Percentiles rank a stretch among this genome's conserved stretches.
These are phyloP conservation scores for Sarcoramphus papa DNA, from an alignment of 2,797 vertebrate species.

Conservation along the genomic window DNA sequence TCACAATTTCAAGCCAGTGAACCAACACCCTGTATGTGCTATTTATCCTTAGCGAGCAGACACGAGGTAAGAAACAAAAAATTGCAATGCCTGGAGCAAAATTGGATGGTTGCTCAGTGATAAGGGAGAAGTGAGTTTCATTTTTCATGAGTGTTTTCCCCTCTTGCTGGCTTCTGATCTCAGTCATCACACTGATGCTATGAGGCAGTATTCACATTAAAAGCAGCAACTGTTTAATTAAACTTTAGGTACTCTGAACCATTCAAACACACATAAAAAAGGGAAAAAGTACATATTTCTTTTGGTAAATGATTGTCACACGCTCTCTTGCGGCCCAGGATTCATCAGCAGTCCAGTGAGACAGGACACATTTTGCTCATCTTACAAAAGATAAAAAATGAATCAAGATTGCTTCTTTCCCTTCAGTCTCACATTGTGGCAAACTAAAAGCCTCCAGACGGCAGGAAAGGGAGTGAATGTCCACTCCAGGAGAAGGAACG, in stretches of 20 bases:
- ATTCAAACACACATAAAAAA: background rate
- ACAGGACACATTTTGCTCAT: background rate
- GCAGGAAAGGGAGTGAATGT: background rate
- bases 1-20: background rate
- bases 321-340: background rate
- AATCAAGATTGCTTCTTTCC: background rate
- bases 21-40: background rate
- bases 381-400: background rate
- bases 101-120: background rate
- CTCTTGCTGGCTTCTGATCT: background rate
- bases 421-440: background rate
- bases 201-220: background rate
- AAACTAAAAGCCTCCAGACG: background rate
- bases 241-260: background rate
- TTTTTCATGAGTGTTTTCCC: background rate
- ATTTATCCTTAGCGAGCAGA: background rate
- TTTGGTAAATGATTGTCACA: background rate
- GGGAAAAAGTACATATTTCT: background rate
- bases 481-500: background rate
- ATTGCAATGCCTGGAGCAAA: background rate
- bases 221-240: conserved; percentile 15
- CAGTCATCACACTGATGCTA: background rate
- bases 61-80: background rate
- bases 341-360: background rate
- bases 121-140: conserved; percentile 1